phyloP scores from a whole-genome alignment of 92 coral and sea anemone genomes.

The Ricordea florida region DNA sequence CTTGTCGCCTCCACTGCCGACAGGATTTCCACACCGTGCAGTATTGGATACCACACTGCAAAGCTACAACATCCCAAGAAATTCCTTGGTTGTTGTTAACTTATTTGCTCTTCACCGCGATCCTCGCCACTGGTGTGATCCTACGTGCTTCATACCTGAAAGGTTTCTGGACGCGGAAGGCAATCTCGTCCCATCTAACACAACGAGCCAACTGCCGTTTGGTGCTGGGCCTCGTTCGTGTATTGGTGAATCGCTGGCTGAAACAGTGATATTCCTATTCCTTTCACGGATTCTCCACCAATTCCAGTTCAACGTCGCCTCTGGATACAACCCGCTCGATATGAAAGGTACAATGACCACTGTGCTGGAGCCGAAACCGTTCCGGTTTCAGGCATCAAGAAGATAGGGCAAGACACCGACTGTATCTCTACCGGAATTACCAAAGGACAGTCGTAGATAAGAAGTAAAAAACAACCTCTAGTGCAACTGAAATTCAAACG shows the following conservation, averaged over 20 bases:
- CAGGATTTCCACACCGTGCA: slow-evolving; percentile 29
- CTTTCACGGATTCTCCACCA: slow-evolving; percentile 33
- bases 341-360: slow-evolving; percentile 9
- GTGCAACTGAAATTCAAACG: no score
- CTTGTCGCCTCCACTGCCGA: slow-evolving; percentile 32
- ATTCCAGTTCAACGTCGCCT: slow-evolving; percentile 26
- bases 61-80: slow-evolving; percentile 30
- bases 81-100: slow-evolving; percentile 42
- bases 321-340: neutral
- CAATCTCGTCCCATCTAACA: neutral
- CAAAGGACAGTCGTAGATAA: no score
- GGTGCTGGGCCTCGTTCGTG: slow-evolving; percentile 56
- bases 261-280: slow-evolving; percentile 45
- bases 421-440: no score
- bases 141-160: slow-evolving; percentile 48
- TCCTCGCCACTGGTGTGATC: slow-evolving; percentile 38
- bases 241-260: slow-evolving; percentile 43
- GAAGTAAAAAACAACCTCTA: no score
- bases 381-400: slow-evolving; percentile 10
- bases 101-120: slow-evolving; percentile 58
- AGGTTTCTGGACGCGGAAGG: slow-evolving; percentile 32
- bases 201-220: slow-evolving; percentile 22
- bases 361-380: slow-evolving; percentile 42
- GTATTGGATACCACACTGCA: neutral
- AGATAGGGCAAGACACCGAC: no score